Percentiles rank a stretch among this genome's conserved stretches.
phyloP scores from a whole-genome alignment of 2,888 invertebrate species.

The Caenorhabditis sp. region DNA sequence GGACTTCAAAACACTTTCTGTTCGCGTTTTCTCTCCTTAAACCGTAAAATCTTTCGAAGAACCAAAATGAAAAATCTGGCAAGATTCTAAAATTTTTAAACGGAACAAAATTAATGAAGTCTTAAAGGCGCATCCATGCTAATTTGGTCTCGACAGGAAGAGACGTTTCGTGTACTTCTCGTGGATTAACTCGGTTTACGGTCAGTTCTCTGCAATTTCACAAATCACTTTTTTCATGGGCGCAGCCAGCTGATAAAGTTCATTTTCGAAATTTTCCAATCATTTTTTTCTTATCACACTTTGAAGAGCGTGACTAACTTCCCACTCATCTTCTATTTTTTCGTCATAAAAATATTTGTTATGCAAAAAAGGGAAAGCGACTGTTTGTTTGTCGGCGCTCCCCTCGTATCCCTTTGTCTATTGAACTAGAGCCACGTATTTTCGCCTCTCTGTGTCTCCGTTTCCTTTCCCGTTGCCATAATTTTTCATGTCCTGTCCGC shows the following conservation, averaged over 20 bases:
- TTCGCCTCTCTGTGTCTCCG: conserved; percentile 1
- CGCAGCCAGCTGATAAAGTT: conserved; percentile 20
- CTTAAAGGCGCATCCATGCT: conserved; percentile 15
- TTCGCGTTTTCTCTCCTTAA: neutral
- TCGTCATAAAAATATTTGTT: conserved; percentile 21
- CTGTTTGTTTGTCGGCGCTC: conserved; percentile 36
- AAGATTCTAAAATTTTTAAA: neutral
- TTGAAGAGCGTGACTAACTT: conserved; percentile 19
- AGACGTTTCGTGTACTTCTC: conserved; percentile 20
- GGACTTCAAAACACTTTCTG: neutral
- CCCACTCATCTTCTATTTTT: neutral
- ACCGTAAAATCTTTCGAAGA: neutral
- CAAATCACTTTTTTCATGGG: neutral
- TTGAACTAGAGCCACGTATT: conserved; percentile 43
- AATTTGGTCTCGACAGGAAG: conserved; percentile 15
- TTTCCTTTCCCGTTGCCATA: neutral
- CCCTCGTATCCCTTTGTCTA: conserved; percentile 13
- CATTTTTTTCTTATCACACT: conserved; percentile 18
- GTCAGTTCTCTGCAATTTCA: neutral
- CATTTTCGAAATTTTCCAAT: neutral
- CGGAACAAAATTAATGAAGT: neutral
- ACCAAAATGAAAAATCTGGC: too few relatives aligned
- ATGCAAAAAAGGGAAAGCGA: conserved; percentile 29
- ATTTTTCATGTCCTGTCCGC: neutral
- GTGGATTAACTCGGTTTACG: conserved; percentile 3